These are phyloP conservation scores for Melipona bicolor DNA, from an alignment of 2,888 invertebrate species.

Conservation along the genomic window DNA sequence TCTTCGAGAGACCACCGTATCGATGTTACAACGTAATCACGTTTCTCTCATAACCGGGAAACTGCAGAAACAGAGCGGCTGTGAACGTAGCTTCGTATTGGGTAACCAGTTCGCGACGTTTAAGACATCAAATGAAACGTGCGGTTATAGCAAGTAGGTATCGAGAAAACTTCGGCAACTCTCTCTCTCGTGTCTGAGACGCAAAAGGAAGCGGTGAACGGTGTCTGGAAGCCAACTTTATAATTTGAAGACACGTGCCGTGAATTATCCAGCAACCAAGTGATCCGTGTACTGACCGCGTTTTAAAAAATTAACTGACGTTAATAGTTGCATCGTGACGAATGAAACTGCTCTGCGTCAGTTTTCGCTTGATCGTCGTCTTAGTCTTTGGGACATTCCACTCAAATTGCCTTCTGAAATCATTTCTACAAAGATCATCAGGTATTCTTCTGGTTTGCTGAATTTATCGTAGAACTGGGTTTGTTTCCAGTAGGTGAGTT, in stretches of 20 bases:
- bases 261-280: neutral
- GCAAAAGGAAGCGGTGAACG: conserved; percentile 5
- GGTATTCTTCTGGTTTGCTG: neutral
- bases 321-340: too few relatives aligned
- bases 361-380: neutral
- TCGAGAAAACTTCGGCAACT: neutral
- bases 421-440: neutral
- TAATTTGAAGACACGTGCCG: conserved; percentile 4
- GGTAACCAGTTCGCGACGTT: neutral
- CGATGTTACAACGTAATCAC: neutral
- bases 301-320: conserved; percentile 2
- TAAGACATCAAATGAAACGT: neutral
- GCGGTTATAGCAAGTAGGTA: neutral
- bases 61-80: neutral
- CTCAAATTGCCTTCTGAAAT: neutral
- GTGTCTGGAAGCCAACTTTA: conserved; percentile 5
- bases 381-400: neutral
- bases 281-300: neutral
- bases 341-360: neutral
- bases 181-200: neutral
- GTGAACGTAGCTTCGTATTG: conserved; percentile 1
- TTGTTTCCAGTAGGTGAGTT: too few relatives aligned
- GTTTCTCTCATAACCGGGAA: neutral
- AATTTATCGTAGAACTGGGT: neutral
- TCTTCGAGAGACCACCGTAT: neutral